These are phyloP conservation scores for Capromys pilorides DNA, from an alignment of 2,797 vertebrate genomes.

Conservation along the genomic window DNA sequence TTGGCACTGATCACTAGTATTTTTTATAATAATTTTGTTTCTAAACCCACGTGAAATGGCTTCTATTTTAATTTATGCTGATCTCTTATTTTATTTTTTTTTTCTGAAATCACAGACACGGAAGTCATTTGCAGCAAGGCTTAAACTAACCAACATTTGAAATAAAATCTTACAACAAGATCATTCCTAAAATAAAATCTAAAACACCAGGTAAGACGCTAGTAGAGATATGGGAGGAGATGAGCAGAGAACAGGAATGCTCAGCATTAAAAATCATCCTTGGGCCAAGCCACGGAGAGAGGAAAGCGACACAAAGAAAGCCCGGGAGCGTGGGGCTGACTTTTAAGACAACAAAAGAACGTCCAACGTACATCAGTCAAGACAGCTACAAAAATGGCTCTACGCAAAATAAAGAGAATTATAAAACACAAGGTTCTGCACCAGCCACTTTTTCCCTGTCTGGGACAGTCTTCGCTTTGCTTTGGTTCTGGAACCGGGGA, in stretches of 20 bases:
- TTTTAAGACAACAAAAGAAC: constrained; percentile 72
- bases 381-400: constrained; percentile 53
- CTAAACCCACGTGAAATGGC: background rate
- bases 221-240: constrained; percentile 50
- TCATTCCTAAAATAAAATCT: constrained; percentile 74
- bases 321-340: constrained; percentile 33
- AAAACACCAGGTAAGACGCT: constrained; percentile 71
- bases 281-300: constrained; percentile 50
- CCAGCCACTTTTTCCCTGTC: background rate
- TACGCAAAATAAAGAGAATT: constrained; percentile 41
- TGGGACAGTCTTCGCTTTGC: background rate
- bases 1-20: constrained; percentile 3
- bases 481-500: background rate
- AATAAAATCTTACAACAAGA: constrained; percentile 66
- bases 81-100: background rate
- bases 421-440: background rate
- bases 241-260: constrained; percentile 60
- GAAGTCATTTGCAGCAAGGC: constrained; percentile 50
- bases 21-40: constrained; percentile 51
- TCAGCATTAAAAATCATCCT: constrained; percentile 51
- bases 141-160: constrained; percentile 55
- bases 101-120: constrained; percentile 49
- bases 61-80: constrained; percentile 53
- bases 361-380: constrained; percentile 52
- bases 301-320: constrained; percentile 67